Base-by-base conservation (phyloP, 2,888 invertebrate genomes). In the Hermaeophaga mercurialis region DNA sequence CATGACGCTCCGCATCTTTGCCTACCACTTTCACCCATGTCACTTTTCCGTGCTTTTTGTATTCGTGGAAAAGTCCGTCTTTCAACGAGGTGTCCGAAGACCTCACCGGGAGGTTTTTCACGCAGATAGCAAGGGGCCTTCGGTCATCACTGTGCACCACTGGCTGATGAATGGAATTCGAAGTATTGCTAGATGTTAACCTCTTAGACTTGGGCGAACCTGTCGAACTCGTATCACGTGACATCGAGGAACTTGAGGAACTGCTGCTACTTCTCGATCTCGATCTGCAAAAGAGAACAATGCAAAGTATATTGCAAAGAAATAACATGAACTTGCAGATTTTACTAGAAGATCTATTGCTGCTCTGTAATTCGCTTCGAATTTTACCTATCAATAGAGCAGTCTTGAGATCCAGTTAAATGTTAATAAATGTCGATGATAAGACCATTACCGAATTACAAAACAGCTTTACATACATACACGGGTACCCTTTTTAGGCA, bases 11-110 rank as follows among this genome's bases (percentile, higher is more conserved):
- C 47, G 90, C 88, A 66, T 90, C 94, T 71, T 92, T 90, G 17
- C 96, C 96, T 62, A 93, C 91, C 61, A 97, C 91, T 56, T 73
- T 73, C 57, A 96, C 95, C 86, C 94, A 93, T 69, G 93, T 92
- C 70, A 96, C 96, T 81, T 96, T 96, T 63, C 96, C 97, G 80
- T 96, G 94, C 77, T 96, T 97, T 83, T 97, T 97, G 84, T 96
- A 97, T 81, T 96, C 96, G 81, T 97, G 96, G 81, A 94, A 97
- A 68, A 97, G 86, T 66, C 96, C 97, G 81, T 97, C 97, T 81
- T 96, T 94, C 69, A 97, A 82, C 72, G 95, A 96, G 70, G 94
- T 94, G 79, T 96, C 96, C 76, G 89, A 87, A 70, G 94, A 94
- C 70, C 94, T 84, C 62, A 90, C 86, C 64, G 94, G 94, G 73